phyloP scores from a whole-genome alignment of 2,113 vertebrate genomes.

The Bubalus kerabau region DNA sequence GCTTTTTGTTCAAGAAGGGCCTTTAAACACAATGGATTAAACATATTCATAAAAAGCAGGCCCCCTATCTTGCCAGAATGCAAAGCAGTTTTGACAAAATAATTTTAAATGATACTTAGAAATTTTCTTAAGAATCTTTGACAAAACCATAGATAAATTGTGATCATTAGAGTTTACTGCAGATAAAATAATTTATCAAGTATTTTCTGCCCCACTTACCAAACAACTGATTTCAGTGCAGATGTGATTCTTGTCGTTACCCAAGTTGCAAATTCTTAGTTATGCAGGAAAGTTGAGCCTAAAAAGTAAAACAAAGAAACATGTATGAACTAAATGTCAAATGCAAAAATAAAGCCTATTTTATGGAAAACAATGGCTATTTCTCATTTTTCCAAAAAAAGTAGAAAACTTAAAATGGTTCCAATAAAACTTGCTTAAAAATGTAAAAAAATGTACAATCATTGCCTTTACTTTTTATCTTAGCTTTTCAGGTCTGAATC shows the following conservation, averaged over 20 bases:
- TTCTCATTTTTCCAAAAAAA: neutral
- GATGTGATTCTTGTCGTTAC: neutral
- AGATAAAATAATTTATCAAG: constrained; percentile 27
- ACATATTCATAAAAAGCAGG: neutral
- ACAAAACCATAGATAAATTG: neutral
- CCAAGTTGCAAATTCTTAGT: neutral
- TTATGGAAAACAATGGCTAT: neutral
- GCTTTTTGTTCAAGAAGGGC: neutral
- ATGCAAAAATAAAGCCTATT: neutral
- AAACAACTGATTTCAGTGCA: neutral
- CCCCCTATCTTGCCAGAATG: neutral
- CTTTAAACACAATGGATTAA: neutral
- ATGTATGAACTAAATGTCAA: neutral
- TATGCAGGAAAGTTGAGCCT: constrained; percentile 13
- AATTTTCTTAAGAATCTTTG: neutral
- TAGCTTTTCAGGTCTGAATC: neutral
- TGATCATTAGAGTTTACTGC: neutral
- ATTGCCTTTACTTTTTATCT: neutral
- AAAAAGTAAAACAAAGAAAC: constrained; percentile 40
- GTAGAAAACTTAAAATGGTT: neutral
- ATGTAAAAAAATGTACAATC: neutral
- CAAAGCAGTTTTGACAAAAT: neutral
- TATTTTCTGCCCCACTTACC: neutral
- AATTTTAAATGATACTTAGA: neutral
- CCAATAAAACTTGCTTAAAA: neutral